Conservation (phyloP, 2,797 vertebrate genomes). For the Melanitta fusca region DNA sequence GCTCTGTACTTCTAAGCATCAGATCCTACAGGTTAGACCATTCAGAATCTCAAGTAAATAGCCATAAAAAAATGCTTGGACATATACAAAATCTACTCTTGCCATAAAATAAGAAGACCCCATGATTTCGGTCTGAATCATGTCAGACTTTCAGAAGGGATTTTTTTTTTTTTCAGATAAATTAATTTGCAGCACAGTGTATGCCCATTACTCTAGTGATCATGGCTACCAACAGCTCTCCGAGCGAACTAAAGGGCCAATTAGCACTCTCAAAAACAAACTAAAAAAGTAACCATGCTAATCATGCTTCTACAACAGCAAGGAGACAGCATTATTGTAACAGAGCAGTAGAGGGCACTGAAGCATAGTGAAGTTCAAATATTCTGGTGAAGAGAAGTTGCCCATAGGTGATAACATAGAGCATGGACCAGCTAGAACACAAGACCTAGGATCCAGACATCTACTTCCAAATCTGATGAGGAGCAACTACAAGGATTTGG, state of each 20-base stretch:
- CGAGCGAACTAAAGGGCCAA: neutral
- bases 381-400: neutral
- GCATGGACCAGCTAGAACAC: neutral
- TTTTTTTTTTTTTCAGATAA: fast-evolving
- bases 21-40: neutral
- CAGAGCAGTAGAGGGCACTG: constrained; percentile 64
- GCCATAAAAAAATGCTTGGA: neutral
- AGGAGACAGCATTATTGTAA: constrained; percentile 55
- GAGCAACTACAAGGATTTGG: neutral
- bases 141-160: neutral
- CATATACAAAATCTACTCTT: neutral
- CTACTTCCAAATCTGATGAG: neutral
- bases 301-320: fast-evolving
- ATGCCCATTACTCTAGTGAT: neutral
- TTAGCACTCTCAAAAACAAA: neutral
- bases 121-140: neutral
- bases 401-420: neutral
- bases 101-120: neutral
- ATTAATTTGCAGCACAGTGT: neutral
- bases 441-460: neutral
- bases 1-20: neutral
- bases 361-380: constrained; percentile 52
- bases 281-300: neutral
- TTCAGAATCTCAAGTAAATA: neutral
- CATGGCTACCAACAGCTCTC: neutral